These are phyloP conservation scores for Halyomorpha halys DNA, from an alignment of 1,140 invertebrate genomes.

Conservation along the genomic window DNA sequence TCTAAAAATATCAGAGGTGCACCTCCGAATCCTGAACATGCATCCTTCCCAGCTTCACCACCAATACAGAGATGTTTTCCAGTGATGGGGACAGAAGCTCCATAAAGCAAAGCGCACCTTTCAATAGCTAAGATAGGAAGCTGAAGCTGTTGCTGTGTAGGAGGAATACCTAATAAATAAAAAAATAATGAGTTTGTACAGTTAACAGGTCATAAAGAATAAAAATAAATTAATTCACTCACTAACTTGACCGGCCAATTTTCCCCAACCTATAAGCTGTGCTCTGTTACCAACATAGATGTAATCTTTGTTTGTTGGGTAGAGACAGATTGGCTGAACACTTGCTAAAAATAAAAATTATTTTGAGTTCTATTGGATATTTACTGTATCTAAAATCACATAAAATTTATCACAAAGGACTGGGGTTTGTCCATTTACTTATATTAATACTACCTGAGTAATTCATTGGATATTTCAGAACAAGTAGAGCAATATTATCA, in stretches of 20 bases:
- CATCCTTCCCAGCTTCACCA: slow-evolving; percentile 50
- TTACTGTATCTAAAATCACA: too few relatives aligned
- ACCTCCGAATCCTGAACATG: slow-evolving; percentile 58
- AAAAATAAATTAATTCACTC: slow-evolving; percentile 9
- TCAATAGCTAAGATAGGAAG: slow-evolving; percentile 44
- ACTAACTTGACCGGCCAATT: slow-evolving; percentile 36
- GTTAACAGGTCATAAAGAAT: too few relatives aligned
- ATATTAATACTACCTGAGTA: slow-evolving; percentile 44
- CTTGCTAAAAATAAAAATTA: slow-evolving; percentile 42
- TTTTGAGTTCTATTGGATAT: too few relatives aligned
- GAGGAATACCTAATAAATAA: slow-evolving; percentile 25
- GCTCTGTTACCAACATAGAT: slow-evolving; percentile 36
- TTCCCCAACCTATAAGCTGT: slow-evolving; percentile 43
- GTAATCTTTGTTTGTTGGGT: slow-evolving; percentile 19
- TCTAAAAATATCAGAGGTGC: slow-evolving; percentile 47
- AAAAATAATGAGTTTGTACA: too few relatives aligned
- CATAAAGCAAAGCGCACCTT: slow-evolving; percentile 43
- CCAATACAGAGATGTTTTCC: slow-evolving; percentile 55
- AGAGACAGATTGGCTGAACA: slow-evolving; percentile 41
- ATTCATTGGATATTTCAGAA: slow-evolving; percentile 51
- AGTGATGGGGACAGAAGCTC: slow-evolving; percentile 41
- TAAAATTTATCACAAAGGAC: background rate
- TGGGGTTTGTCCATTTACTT: background rate
- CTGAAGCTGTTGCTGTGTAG: slow-evolving; percentile 40
- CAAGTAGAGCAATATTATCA: slow-evolving; percentile 55